Percentiles rank a stretch among this genome's conserved stretches.
These are phyloP conservation scores for Enhydra lutris DNA, from an alignment of 2,113 vertebrate species.

Conservation along the genomic window DNA sequence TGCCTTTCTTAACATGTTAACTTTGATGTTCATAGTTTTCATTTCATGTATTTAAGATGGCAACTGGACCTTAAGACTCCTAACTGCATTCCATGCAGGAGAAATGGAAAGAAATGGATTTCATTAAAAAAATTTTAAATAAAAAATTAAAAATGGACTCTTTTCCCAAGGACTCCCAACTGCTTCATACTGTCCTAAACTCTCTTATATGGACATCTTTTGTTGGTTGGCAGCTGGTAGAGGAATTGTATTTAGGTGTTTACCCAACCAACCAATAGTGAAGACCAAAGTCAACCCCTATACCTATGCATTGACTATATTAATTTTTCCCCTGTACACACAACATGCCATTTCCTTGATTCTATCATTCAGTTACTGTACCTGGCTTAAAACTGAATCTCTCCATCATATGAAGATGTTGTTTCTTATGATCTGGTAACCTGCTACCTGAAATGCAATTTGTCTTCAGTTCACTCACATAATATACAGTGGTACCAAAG, in stretches of 20 bases:
- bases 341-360: background rate
- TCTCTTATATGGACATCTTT: background rate
- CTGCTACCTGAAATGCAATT: background rate
- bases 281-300: background rate
- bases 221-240: background rate
- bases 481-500: background rate
- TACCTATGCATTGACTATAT: background rate
- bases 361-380: background rate
- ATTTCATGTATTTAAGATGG: background rate
- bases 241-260: background rate
- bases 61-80: background rate
- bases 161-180: background rate
- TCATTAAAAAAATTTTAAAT: background rate
- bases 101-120: background rate
- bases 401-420: background rate
- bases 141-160: background rate
- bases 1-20: background rate
- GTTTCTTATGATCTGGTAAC: background rate
- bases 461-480: background rate
- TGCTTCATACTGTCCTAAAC: background rate
- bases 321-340: background rate
- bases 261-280: background rate
- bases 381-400: background rate
- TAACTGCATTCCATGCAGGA: background rate
- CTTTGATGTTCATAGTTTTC: background rate